Conservation (phyloP, 2,888 invertebrate species). For the Lysandra bellargus region DNA sequence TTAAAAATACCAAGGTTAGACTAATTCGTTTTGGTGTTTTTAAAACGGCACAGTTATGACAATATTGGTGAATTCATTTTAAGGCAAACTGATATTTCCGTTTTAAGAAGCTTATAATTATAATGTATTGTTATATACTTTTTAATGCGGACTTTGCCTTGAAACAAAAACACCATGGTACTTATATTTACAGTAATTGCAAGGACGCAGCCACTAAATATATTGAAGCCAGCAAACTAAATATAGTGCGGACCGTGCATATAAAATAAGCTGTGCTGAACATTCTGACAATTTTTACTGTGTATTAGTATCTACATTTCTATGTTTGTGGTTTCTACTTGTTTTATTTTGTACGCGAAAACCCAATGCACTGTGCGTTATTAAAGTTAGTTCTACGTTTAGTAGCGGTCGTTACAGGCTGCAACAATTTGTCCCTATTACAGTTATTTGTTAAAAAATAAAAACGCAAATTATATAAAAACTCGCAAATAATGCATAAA, state of each 20-base stretch:
- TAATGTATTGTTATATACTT: neutral
- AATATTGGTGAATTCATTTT: neutral
- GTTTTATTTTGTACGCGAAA: conserved; percentile 11
- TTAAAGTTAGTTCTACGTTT: conserved; percentile 29
- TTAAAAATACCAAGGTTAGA: conserved; percentile 3
- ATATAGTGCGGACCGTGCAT: conserved; percentile 71
- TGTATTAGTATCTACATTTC: conserved; percentile 27
- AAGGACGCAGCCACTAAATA: conserved; percentile 44
- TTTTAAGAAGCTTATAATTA: neutral
- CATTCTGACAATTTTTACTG: conserved; percentile 46
- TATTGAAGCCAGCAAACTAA: conserved; percentile 71
- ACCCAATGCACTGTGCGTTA: conserved; percentile 6
- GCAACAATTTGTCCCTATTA: neutral
- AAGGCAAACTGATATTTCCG: neutral
- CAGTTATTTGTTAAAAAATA: neutral
- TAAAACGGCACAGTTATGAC: conserved; percentile 4
- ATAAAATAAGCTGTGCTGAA: conserved; percentile 75
- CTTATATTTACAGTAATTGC: conserved; percentile 31
- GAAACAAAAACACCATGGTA: neutral
- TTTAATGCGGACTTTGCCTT: neutral
- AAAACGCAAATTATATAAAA: neutral
- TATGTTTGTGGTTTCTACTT: conserved; percentile 16
- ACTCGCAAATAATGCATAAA: neutral
- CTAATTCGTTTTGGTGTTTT: conserved; percentile 2
- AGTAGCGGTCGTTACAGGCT: neutral